phyloP scores from a whole-genome alignment of 2,113 vertebrate genomes.

The Aptenodytes patagonicus region DNA sequence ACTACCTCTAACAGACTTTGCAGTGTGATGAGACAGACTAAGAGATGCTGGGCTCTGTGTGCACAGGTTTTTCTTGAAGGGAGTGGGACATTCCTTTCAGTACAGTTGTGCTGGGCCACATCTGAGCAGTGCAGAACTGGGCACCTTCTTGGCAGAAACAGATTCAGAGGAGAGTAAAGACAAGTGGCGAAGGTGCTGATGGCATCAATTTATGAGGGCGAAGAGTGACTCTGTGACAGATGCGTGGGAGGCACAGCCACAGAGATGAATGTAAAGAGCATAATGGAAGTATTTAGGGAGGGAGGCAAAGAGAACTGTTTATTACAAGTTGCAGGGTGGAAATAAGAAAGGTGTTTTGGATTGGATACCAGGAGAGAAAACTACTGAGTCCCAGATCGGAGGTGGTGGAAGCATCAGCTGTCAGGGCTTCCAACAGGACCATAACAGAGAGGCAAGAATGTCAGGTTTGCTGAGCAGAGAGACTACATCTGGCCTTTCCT shows the following conservation, averaged over 20 bases:
- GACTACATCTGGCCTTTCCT: not conserved
- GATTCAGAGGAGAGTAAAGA: not conserved
- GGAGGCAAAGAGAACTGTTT: not conserved
- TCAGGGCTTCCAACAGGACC: not conserved
- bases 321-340: not conserved
- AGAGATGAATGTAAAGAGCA: not conserved
- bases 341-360: not conserved
- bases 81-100: not conserved
- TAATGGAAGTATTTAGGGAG: not conserved
- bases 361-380: not conserved
- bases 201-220: not conserved
- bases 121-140: not conserved
- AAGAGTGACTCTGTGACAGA: not conserved
- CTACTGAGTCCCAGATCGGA: fast-evolving
- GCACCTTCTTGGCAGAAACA: not conserved
- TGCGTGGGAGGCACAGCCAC: not conserved
- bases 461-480: not conserved
- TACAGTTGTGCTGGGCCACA: not conserved
- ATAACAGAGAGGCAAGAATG: fast-evolving
- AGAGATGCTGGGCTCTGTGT: not conserved
- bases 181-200: not conserved
- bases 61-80: not conserved
- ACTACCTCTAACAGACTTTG: not conserved
- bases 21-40: not conserved
- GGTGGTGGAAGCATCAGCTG: not conserved